phyloP scores from a whole-genome alignment of 2,797 vertebrate species.

The Hyperoplus lanceolatus region DNA sequence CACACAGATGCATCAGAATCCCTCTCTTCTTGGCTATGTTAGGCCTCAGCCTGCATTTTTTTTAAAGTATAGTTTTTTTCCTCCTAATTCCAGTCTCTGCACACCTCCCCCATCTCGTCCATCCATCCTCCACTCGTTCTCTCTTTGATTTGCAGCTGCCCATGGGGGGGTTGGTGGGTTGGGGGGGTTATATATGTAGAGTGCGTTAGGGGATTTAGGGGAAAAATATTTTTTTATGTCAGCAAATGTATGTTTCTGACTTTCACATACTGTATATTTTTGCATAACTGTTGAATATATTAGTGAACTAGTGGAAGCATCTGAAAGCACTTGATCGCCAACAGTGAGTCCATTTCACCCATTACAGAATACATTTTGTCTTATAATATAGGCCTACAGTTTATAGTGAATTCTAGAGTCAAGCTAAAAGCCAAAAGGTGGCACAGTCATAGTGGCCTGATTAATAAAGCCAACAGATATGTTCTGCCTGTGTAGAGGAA shows the following conservation, averaged over 20 bases:
- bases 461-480: constrained; percentile 5
- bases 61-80: constrained; percentile 32
- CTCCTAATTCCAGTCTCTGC: constrained; percentile 37
- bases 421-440: constrained; percentile 12
- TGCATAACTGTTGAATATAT: not conserved
- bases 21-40: constrained; percentile 11
- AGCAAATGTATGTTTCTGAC: constrained; percentile 38
- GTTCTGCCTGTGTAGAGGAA: not conserved
- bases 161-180: not conserved
- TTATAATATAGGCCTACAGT: not conserved
- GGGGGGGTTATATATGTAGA: constrained; percentile 24
- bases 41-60: constrained; percentile 10
- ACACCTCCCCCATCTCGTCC: constrained; percentile 41
- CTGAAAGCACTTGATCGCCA: too few species aligned
- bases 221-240: constrained; percentile 23
- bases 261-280: not conserved
- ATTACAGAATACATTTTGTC: not conserved
- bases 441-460: not conserved
- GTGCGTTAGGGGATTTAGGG: constrained; percentile 25
- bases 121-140: constrained; percentile 24
- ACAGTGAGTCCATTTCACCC: not conserved
- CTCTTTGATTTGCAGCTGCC: constrained; percentile 54
- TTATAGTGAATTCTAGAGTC: not conserved
- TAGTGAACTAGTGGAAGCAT: not conserved
- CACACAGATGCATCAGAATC: constrained; percentile 21